phyloP scores from a whole-genome alignment of 2,888 invertebrate genomes.

The Phymatocera aterrima region DNA sequence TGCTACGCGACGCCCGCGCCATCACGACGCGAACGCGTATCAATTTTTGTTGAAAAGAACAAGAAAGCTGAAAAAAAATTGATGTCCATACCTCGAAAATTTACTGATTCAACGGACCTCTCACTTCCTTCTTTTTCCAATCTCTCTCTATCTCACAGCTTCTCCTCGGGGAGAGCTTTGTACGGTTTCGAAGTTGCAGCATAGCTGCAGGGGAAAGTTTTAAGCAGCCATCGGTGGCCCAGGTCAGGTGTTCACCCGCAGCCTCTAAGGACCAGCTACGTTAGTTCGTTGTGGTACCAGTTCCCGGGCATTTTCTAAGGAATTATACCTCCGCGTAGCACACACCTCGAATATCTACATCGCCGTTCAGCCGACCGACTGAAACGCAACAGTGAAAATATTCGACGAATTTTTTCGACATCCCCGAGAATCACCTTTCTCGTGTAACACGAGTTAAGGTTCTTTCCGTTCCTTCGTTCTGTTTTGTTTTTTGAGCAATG shows the following conservation, averaged over 20 bases:
- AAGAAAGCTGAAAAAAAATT: not conserved
- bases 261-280: constrained; percentile 12
- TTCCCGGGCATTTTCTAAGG: not conserved
- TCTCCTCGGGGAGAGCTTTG: not conserved
- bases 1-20: too few relatives aligned
- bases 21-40: too few relatives aligned
- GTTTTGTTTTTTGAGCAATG: not conserved
- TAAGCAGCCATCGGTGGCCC: constrained; percentile 40
- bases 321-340: not conserved
- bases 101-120: not conserved
- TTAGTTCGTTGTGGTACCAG: not conserved
- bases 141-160: not conserved
- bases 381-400: not conserved
- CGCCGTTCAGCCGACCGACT: not conserved
- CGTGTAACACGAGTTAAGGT: too few relatives aligned
- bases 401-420: not conserved
- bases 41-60: not conserved
- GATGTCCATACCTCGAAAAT: not conserved
- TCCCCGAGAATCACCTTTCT: not conserved
- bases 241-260: constrained; percentile 26
- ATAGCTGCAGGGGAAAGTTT: constrained; percentile 28
- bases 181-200: constrained; percentile 24
- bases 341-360: too few relatives aligned
- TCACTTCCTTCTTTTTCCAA: not conserved
- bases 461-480: too few relatives aligned